A percentile compares a stretch with the other conserved stretches of the same genome.
Evolutionary conservation across 92 coral and sea anemone species (phyloP).

Genomic region (Umimayanthus kanabou): DNA sequence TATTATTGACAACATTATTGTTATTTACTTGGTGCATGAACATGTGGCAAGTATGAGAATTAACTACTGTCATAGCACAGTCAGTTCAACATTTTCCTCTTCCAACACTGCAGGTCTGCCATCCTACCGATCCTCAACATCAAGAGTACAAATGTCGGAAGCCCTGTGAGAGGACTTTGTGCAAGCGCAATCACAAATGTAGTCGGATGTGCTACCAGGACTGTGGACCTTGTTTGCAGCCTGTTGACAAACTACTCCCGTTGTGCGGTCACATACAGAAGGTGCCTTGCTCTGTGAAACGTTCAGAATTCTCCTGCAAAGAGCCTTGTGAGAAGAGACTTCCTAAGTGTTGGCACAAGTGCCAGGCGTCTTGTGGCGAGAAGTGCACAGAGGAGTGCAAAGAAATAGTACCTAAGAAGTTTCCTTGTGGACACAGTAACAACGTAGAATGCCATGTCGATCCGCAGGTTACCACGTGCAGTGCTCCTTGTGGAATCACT

Average conservation of each 20-base stretch:
- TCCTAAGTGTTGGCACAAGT: conserved; percentile 66
- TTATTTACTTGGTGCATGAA: no score
- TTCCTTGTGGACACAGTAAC: conserved; percentile 79
- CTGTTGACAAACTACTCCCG: conserved; percentile 59
- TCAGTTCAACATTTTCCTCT: neutral
- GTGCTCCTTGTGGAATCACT: conserved; percentile 68
- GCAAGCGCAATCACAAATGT: conserved; percentile 70
- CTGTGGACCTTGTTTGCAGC: conserved; percentile 66
- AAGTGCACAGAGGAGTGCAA: conserved; percentile 68
- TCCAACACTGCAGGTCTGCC: conserved; percentile 60
- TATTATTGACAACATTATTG: no score
- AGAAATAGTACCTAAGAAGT: conserved; percentile 42
- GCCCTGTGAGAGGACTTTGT: conserved; percentile 67
- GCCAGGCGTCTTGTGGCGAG: conserved; percentile 67
- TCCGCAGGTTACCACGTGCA: conserved; percentile 52
- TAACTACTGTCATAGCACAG: neutral
- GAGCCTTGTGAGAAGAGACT: conserved; percentile 63
- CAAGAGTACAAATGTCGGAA: conserved; percentile 75
- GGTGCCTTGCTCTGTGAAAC: conserved; percentile 74
- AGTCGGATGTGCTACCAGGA: conserved; percentile 62
- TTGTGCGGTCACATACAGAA: conserved; percentile 65
- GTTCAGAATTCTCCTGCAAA: conserved; percentile 56
- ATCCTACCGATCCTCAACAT: conserved; percentile 86
- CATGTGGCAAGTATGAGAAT: no score
- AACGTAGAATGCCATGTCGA: conserved; percentile 65